A percentile compares a stretch with the other conserved stretches of the same genome.
Evolutionary conservation across 2,797 vertebrate species (phyloP).

Genomic region (Salmo trutta): DNA sequence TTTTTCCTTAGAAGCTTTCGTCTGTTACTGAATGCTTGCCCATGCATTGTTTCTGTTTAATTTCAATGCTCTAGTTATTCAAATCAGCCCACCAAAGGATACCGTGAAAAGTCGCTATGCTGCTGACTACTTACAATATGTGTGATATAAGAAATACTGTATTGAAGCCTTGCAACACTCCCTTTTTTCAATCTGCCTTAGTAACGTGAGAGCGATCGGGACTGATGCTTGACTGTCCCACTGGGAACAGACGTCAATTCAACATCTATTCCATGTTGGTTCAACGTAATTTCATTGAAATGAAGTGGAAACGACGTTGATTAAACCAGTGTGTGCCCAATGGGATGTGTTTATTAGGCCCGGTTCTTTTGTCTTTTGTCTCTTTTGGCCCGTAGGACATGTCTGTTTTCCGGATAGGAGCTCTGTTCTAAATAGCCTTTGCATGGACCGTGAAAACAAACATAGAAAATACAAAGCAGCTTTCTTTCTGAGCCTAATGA

Average conservation of each 20-base stretch:
- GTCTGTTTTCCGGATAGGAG: slow-evolving; percentile 46
- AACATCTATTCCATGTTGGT: too few relatives aligned
- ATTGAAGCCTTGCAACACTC: neutral
- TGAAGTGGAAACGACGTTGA: too few relatives aligned
- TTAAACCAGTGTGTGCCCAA: too few relatives aligned
- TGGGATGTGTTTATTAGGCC: too few relatives aligned
- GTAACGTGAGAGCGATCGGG: neutral
- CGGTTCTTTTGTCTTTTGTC: slow-evolving; percentile 35
- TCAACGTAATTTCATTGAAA: too few relatives aligned
- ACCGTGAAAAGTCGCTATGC: neutral
- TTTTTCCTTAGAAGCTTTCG: neutral
- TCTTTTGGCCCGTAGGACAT: slow-evolving; percentile 23
- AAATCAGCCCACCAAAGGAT: neutral
- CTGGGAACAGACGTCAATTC: too few relatives aligned
- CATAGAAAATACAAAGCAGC: slow-evolving; percentile 57
- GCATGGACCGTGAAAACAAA: slow-evolving; percentile 64
- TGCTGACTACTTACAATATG: neutral
- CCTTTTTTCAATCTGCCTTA: neutral
- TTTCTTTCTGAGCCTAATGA: slow-evolving; percentile 70
- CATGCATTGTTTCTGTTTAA: neutral
- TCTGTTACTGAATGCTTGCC: neutral
- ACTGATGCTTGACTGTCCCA: neutral
- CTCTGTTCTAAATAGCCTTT: slow-evolving; percentile 67
- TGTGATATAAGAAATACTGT: neutral
- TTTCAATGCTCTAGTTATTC: neutral